Percentiles rank a stretch among this genome's conserved stretches.
phyloP scores from a whole-genome alignment of 2,797 vertebrate species.

The Sarcophilus harrisii region DNA sequence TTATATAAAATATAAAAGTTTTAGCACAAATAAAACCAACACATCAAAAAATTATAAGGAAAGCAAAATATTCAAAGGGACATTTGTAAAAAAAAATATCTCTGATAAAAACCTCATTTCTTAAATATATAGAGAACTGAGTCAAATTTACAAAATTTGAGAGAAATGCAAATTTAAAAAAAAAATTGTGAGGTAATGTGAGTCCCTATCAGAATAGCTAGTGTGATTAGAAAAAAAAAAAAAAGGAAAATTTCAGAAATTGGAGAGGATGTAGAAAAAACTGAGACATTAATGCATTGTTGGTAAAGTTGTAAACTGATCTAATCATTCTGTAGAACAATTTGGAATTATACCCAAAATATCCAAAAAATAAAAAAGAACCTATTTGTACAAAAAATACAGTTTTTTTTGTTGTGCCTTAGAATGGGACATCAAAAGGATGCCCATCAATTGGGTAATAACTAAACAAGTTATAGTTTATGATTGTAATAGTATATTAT shows the following conservation, averaged over 20 bases:
- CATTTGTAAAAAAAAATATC: background rate
- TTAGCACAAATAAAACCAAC: background rate
- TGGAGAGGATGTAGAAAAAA: background rate
- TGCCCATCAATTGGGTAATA: background rate
- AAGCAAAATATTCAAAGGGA: background rate
- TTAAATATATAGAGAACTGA: background rate
- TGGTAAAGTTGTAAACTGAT: background rate
- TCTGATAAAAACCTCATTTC: background rate
- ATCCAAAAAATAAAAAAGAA: background rate
- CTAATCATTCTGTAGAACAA: background rate
- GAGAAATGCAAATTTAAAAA: background rate
- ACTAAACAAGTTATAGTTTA: background rate
- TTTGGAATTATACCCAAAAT: background rate
- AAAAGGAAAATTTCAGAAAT: background rate
- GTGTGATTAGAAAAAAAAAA: background rate
- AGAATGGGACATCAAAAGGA: background rate
- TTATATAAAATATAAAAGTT: no score
- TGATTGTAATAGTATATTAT: no score
- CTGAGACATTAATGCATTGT: no score
- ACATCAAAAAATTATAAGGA: background rate
- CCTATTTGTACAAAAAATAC: background rate
- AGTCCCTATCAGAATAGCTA: background rate
- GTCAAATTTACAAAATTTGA: background rate
- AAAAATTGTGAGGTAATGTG: no score
- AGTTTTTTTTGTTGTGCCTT: background rate